These are phyloP conservation scores for Dinothrombium tinctorium DNA, from an alignment of 1,140 invertebrate species.

Conservation along the genomic window DNA sequence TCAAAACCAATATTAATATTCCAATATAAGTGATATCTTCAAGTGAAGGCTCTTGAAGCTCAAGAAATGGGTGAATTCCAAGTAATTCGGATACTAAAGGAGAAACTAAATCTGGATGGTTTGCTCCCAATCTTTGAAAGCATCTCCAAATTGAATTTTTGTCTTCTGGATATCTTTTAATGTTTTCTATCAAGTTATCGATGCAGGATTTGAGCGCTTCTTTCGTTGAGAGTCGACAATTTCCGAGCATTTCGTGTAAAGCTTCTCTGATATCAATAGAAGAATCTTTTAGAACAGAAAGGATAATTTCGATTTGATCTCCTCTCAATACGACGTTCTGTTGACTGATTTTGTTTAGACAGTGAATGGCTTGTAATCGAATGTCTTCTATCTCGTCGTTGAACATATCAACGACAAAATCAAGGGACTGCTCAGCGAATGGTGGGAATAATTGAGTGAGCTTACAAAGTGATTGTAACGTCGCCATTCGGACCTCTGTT, in stretches of 20 bases:
- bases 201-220: slow-evolving; percentile 75
- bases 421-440: slow-evolving; percentile 65
- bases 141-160: slow-evolving; percentile 74
- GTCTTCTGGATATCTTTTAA: slow-evolving; percentile 81
- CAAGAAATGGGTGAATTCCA: slow-evolving; percentile 83
- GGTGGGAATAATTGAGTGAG: slow-evolving; percentile 54
- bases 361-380: slow-evolving; percentile 72
- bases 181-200: slow-evolving; percentile 66
- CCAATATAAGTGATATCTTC: slow-evolving; percentile 83
- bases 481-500: slow-evolving; percentile 71
- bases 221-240: slow-evolving; percentile 66
- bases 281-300: slow-evolving; percentile 74
- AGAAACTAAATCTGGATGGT: slow-evolving; percentile 66
- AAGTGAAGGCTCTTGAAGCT: slow-evolving; percentile 79
- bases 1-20: slow-evolving; percentile 74
- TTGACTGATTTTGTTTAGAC: slow-evolving; percentile 57
- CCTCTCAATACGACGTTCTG: slow-evolving; percentile 60
- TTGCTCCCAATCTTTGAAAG: slow-evolving; percentile 59
- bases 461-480: slow-evolving; percentile 75
- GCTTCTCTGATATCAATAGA: slow-evolving; percentile 80
- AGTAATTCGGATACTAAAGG: slow-evolving; percentile 68
- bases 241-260: slow-evolving; percentile 63
- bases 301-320: slow-evolving; percentile 87
- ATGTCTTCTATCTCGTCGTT: slow-evolving; percentile 99
- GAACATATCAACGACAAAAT: slow-evolving; percentile 98